phyloP scores from a whole-genome alignment of 2,113 vertebrate genomes.

The Choloepus hoffmanni region DNA sequence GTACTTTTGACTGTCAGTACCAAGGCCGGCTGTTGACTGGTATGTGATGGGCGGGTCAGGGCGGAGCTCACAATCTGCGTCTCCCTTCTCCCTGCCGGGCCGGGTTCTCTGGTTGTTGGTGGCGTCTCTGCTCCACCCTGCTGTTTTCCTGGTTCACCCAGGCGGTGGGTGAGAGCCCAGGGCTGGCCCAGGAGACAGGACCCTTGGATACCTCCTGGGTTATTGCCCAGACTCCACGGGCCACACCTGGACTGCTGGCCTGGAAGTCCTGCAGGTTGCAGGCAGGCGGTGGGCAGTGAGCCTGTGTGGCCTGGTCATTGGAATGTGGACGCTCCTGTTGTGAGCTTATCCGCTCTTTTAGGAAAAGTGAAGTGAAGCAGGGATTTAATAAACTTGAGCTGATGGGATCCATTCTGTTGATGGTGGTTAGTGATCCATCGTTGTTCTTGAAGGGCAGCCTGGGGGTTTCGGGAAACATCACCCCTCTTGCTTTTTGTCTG shows the following conservation, averaged over 20 bases:
- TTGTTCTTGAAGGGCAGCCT: background rate
- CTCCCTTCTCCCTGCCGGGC: background rate
- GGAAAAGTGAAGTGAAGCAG: conserved; percentile 28
- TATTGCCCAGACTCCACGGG: background rate
- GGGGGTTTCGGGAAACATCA: background rate
- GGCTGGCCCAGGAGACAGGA: background rate
- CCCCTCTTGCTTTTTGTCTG: background rate
- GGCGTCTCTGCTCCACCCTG: background rate
- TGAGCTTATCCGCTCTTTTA: background rate
- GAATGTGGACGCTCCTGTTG: background rate
- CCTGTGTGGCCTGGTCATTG: background rate
- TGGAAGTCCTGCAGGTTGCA: background rate
- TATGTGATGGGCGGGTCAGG: background rate
- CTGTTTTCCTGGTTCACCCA: background rate
- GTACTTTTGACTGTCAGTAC: conserved; percentile 28
- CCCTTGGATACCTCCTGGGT: no score
- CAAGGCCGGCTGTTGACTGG: background rate
- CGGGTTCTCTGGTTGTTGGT: background rate
- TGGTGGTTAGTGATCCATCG: background rate
- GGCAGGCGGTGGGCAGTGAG: background rate
- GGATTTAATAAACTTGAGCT: conserved; percentile 3
- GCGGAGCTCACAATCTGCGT: no score
- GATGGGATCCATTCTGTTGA: background rate
- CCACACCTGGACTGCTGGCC: background rate
- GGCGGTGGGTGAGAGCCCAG: background rate